Base-by-base conservation (phyloP, 2,113 vertebrate genomes). In the Aptenodytes forsteri region DNA sequence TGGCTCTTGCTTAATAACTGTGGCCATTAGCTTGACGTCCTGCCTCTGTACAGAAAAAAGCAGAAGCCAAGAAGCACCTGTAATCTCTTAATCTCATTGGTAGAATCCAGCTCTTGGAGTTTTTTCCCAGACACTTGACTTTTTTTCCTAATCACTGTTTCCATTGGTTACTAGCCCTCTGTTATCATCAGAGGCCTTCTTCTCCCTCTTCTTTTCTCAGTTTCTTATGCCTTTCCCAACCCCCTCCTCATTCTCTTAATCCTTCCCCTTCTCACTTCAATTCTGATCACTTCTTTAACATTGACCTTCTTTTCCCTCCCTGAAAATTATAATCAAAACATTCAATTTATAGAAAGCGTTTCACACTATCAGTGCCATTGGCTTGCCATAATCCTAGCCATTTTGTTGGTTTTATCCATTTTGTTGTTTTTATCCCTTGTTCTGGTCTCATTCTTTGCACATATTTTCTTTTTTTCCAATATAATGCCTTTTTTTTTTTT, bases 371-470 rank as follows among this genome's bases (percentile, higher is more conserved):
- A 3, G 9, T 65, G 23, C 2, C 27, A 36, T 29, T 36, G 16
- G 2, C 4, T 80, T 75, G 8, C 13, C 26, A 40, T 19, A 80
- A 66, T 46, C 10, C 3, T 2, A 4, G 26, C 2, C 1, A 49
- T 56, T 82, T 75, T 67, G 3, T 34, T 87, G 3, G 0, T 10
- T 84, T 91, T 59, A 42, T 50, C 20, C 3, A 25, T 56, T 59
- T 73, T 59, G 8, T 32, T 61, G 38, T 1, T 67, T 80, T 72
- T 55, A n/a, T 50, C 18, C 6, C 6, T 56, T 55, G 2, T 70
- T 90, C 27, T 80, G 7, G 11, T 79, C 25, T 89, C 7, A 36
- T 38, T 62, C 44, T 91, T 90, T 70, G 6, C 7, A 38, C 13
- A 13, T 40, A 20, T 11, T 72, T 67, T 62, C 4, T 44, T 59